These are phyloP conservation scores for Noctuana brunneofusca DNA, from an alignment of 2,888 invertebrate species.

Conservation along the genomic window DNA sequence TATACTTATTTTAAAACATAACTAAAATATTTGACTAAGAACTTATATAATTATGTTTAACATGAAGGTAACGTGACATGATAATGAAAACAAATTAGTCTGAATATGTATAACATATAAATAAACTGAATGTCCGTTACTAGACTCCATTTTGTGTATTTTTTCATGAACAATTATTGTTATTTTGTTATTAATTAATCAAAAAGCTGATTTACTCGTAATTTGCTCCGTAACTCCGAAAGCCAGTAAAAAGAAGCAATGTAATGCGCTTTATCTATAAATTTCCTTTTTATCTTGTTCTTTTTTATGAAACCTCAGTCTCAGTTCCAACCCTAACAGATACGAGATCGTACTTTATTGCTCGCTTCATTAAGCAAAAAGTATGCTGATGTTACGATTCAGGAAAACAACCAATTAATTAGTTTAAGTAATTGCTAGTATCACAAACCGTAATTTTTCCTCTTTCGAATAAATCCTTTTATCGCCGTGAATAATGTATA, in stretches of 20 bases:
- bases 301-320: slow-evolving; percentile 28
- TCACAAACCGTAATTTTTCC: slow-evolving; percentile 61
- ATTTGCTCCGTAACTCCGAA: neutral
- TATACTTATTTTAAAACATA: no score
- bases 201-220: no score
- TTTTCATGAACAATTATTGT: no score
- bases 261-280: neutral
- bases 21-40: no score
- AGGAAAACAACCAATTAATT: slow-evolving; percentile 76
- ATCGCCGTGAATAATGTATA: slow-evolving; percentile 61
- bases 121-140: no score
- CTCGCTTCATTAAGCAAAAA: slow-evolving; percentile 75
- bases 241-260: neutral
- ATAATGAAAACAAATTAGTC: no score
- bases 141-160: no score
- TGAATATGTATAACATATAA: no score
- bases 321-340: slow-evolving; percentile 49
- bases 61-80: no score
- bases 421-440: slow-evolving; percentile 75
- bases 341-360: slow-evolving; percentile 60
- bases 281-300: slow-evolving; percentile 6
- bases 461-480: slow-evolving; percentile 66
- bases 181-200: no score
- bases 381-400: slow-evolving; percentile 73
- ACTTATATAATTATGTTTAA: no score